Percentiles rank a stretch among this genome's conserved stretches.
Conservation (phyloP, 2,797 vertebrate genomes). For the Rhincodon typus region DNA sequence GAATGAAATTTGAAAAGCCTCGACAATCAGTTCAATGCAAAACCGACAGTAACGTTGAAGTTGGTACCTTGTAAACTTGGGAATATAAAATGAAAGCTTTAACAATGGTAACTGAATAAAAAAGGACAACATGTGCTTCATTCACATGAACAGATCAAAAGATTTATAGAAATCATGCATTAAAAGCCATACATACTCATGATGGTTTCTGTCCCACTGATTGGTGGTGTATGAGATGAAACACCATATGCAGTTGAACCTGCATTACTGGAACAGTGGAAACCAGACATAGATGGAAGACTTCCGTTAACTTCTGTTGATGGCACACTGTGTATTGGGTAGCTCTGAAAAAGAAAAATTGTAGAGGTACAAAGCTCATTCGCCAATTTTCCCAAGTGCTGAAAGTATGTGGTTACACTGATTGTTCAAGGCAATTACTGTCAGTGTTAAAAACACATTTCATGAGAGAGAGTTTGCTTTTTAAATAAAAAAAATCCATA, state of each 20-base stretch:
- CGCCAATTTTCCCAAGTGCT: neutral
- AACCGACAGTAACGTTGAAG: neutral
- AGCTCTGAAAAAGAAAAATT: slow-evolving; percentile 63
- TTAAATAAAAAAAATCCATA: neutral
- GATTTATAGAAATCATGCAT: neutral
- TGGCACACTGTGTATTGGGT: slow-evolving; percentile 67
- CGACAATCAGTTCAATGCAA: neutral
- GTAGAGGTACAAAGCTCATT: neutral
- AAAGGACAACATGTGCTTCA: neutral
- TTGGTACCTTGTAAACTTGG: no score
- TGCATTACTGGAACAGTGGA: slow-evolving; percentile 56
- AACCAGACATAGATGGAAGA: slow-evolving; percentile 66
- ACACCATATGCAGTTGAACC: slow-evolving; percentile 72
- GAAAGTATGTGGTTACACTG: slow-evolving; percentile 18
- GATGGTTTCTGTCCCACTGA: slow-evolving; percentile 76
- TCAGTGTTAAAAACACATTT: neutral
- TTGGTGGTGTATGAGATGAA: slow-evolving; percentile 79
- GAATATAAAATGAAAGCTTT: no score
- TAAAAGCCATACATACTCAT: slow-evolving; percentile 63
- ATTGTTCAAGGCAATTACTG: neutral
- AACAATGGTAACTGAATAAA: neutral
- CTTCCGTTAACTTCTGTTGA: slow-evolving; percentile 82
- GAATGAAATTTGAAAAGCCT: no score
- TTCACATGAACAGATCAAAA: neutral
- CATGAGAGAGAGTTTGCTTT: neutral